Conservation (phyloP, 2,888 invertebrate genomes). For the Drosophila rellima region DNA sequence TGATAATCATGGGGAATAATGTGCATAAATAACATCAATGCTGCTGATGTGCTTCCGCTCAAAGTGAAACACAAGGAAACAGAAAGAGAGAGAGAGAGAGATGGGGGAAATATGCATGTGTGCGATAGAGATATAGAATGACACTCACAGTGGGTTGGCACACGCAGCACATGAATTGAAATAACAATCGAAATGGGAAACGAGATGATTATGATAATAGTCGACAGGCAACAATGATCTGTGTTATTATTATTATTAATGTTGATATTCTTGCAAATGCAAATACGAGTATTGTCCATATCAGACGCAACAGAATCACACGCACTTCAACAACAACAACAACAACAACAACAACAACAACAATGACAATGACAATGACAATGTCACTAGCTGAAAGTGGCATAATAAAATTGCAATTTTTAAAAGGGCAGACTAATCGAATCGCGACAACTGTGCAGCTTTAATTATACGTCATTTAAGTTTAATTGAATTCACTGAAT, state of each 20-base stretch:
- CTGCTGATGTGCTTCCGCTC: constrained; percentile 42
- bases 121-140: not conserved
- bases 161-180: constrained; percentile 36
- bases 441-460: not conserved
- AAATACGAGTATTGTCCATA: constrained; percentile 17
- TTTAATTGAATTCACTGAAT: not conserved
- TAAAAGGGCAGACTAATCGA: not conserved
- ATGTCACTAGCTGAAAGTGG: constrained; percentile 19
- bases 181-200: constrained; percentile 42
- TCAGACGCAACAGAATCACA: constrained; percentile 5
- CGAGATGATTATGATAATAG: constrained; percentile 29
- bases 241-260: not conserved
- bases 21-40: constrained; percentile 57
- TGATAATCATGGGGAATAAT: constrained; percentile 58
- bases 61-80: constrained; percentile 6
- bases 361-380: constrained; percentile 14
- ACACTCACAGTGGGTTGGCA: constrained; percentile 21
- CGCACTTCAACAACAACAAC: constrained; percentile 9
- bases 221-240: constrained; percentile 18
- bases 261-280: constrained; percentile 6
- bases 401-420: constrained; percentile 1
- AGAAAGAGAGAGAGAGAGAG: not conserved
- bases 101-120: not conserved
- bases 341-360: too few species aligned
- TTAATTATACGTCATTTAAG: not conserved